A percentile compares a stretch with the other conserved stretches of the same genome.
These are phyloP conservation scores for Cercocebus atys DNA, from an alignment of 2,113 vertebrate genomes.

Conservation along the genomic window DNA sequence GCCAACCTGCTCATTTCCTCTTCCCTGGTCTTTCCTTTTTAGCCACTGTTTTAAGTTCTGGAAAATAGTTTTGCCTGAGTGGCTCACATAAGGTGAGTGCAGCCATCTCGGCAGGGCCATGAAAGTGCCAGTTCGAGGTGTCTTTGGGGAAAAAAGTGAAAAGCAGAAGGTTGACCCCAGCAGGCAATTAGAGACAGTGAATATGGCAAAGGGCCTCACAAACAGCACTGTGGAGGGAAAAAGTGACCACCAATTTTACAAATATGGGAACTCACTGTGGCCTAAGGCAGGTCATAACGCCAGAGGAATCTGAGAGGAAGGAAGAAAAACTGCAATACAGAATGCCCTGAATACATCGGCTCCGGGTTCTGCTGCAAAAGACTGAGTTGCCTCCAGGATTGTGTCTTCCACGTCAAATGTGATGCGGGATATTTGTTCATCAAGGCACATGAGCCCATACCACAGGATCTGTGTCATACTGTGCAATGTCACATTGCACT, in stretches of 20 bases:
- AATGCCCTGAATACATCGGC: not conserved
- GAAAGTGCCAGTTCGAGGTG: not conserved
- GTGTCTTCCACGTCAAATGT: not conserved
- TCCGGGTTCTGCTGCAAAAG: not conserved
- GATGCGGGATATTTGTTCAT: not conserved
- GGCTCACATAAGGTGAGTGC: not conserved
- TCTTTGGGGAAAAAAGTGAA: not conserved
- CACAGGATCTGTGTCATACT: too few relatives aligned
- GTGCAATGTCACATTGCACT: too few relatives aligned
- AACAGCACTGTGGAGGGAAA: not conserved
- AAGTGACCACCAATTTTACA: not conserved
- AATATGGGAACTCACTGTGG: not conserved
- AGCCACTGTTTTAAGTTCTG: not conserved
- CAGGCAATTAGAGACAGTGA: too few relatives aligned
- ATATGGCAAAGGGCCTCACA: too few relatives aligned
- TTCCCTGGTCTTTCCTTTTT: not conserved
- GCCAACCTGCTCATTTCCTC: not conserved
- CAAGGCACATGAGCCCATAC: too few relatives aligned
- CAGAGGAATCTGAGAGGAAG: not conserved
- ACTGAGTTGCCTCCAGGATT: not conserved
- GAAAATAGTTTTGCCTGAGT: not conserved
- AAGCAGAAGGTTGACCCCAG: not conserved
- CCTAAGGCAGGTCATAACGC: not conserved
- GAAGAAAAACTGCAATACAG: rapidly evolving
- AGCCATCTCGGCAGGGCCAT: rapidly evolving